phyloP scores from a whole-genome alignment of 2,113 vertebrate species.

The Gymnarchus niloticus region DNA sequence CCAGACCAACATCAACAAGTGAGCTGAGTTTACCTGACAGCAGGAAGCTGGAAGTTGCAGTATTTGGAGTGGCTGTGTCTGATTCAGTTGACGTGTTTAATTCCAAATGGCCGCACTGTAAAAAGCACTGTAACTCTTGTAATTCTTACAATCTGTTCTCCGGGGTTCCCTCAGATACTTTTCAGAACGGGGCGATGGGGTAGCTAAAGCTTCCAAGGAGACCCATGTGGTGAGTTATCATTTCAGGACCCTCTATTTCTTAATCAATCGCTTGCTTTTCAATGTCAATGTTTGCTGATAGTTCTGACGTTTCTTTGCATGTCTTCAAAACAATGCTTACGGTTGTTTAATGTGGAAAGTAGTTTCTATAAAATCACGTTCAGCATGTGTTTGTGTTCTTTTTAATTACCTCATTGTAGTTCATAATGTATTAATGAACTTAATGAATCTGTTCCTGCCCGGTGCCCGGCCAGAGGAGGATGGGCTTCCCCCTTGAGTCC shows the following conservation, averaged over 20 bases:
- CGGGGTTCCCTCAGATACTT: conserved; percentile 59
- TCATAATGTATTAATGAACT: too few relatives aligned
- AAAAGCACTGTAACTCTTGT: background rate
- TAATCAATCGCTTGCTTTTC: too few relatives aligned
- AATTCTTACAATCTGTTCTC: background rate
- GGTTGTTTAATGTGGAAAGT: too few relatives aligned
- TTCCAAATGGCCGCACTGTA: background rate
- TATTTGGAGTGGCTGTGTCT: background rate
- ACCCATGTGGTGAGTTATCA: conserved; percentile 84
- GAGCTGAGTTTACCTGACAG: conserved; percentile 26
- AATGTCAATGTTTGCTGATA: too few relatives aligned
- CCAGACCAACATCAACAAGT: conserved; percentile 73
- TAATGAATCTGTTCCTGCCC: too few relatives aligned
- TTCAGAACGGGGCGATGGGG: conserved; percentile 78
- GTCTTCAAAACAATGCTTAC: too few relatives aligned
- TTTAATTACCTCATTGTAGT: too few relatives aligned
- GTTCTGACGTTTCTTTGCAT: too few relatives aligned
- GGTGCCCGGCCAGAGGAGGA: too few relatives aligned
- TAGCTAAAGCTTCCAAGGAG: conserved; percentile 84
- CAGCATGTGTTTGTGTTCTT: too few relatives aligned
- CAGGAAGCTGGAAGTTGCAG: background rate
- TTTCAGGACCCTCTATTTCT: too few relatives aligned
- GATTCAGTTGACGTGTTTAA: background rate
- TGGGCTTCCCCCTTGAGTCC: too few relatives aligned
- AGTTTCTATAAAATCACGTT: background rate